These are phyloP conservation scores for Rhineura floridana DNA, from an alignment of 2,113 vertebrate genomes.

Conservation along the genomic window DNA sequence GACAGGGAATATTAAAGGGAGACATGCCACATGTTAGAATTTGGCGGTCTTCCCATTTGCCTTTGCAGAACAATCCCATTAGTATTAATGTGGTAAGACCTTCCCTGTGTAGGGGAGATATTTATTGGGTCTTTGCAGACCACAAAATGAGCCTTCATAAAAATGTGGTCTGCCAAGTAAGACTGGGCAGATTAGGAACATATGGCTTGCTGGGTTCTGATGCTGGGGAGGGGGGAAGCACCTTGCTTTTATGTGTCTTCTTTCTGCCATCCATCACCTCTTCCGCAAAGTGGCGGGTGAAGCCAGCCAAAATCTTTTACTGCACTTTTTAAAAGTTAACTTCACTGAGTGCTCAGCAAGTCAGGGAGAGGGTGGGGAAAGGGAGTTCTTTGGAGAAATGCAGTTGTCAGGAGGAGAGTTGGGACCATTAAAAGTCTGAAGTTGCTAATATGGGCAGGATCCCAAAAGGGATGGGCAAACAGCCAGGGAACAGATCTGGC, in stretches of 20 bases:
- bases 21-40: slow-evolving; percentile 3
- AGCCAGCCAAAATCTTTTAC: slow-evolving; percentile 59
- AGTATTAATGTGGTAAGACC: slow-evolving; percentile 49
- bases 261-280: slow-evolving; percentile 73
- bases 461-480: no score
- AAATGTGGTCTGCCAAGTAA: slow-evolving; percentile 64
- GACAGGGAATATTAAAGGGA: slow-evolving; percentile 17
- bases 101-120: slow-evolving; percentile 59
- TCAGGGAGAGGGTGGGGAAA: background rate
- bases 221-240: slow-evolving; percentile 32
- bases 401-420: background rate
- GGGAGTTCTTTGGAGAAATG: background rate
- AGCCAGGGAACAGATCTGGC: background rate
- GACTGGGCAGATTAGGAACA: slow-evolving; percentile 76
- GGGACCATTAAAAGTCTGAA: rapidly evolving
- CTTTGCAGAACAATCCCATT: slow-evolving; percentile 45
- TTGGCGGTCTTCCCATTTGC: slow-evolving; percentile 40
- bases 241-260: slow-evolving; percentile 54
- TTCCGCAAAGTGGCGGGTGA: slow-evolving; percentile 73
- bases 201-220: slow-evolving; percentile 68
- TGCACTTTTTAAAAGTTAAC: slow-evolving; percentile 9
- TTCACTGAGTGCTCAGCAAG: background rate
- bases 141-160: slow-evolving; percentile 62
- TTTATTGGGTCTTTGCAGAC: slow-evolving; percentile 78
- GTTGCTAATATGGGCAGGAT: background rate